These are phyloP conservation scores for Eublepharis macularius DNA, from an alignment of 2,113 vertebrate genomes.

Conservation along the genomic window DNA sequence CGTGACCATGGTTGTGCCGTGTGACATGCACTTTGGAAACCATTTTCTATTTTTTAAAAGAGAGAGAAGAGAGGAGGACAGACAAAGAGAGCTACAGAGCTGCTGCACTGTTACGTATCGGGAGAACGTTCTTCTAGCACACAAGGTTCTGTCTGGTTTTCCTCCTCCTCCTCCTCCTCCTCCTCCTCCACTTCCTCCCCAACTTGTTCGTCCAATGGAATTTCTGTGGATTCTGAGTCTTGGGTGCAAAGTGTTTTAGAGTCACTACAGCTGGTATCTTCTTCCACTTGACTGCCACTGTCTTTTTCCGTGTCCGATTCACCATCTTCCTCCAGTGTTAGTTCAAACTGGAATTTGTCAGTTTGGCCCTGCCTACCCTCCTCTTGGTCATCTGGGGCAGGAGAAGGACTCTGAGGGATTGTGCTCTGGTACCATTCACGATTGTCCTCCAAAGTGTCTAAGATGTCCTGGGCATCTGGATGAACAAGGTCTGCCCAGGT, in stretches of 20 bases:
- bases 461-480: conserved; percentile 96
- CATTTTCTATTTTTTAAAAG: conserved; percentile 69
- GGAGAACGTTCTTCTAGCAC: conserved; percentile 77
- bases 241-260: conserved; percentile 98
- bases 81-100: conserved; percentile 23
- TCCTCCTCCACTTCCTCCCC: conserved; percentile 86
- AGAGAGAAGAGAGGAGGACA: conserved; percentile 31
- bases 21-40: conserved; percentile 86
- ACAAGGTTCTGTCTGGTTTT: conserved; percentile 77
- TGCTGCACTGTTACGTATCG: conserved; percentile 86
- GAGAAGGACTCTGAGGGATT: conserved; percentile 98
- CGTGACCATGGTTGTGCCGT: conserved; percentile 79
- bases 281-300: conserved; percentile 94
- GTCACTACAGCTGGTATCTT: conserved; percentile 97
- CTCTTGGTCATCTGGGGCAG: conserved; percentile 88
- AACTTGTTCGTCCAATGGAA: conserved; percentile 93
- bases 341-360: conserved; percentile 98
- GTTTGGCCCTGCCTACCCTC: conserved; percentile 87
- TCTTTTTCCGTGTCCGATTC: conserved; percentile 98
- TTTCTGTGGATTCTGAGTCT: conserved; percentile 98
- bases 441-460: conserved; percentile 98
- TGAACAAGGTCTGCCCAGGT: conserved; percentile 98
- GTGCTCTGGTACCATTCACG: conserved; percentile 99
- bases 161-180: conserved; percentile 81
- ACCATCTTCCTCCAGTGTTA: conserved; percentile 95